Base-by-base conservation (phyloP, 2,113 vertebrate genomes). In the Oncorhynchus tshawytscha region DNA sequence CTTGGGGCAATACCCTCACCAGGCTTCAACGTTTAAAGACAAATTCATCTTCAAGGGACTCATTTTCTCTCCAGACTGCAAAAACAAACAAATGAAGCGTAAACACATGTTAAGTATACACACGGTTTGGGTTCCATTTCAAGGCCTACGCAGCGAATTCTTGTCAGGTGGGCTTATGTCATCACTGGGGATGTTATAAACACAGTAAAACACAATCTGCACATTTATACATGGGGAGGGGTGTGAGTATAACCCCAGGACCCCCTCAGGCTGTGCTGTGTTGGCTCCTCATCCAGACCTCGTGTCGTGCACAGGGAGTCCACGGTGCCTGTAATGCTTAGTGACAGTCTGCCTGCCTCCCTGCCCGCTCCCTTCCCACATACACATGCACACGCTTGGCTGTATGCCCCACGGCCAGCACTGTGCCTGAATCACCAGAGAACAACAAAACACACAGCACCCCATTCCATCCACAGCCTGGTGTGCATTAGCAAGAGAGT, bases 311-410 rank as follows among this genome's bases (percentile, higher is more conserved):
- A 81, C 57, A 45, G 84, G 78, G 84, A 87, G 79, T 67, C 65
- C 80, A 74, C 60, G 62, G 75, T 16, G 67, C 78, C 12, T 83
- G 78, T 89, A 84, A 92, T 87, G 78, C 80, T 85, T 85, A 89
- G 88, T 88, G 90, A 92, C 90, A 90, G 86, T 81, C 78, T 74
- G 88, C 84, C 86, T 85, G 84, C 88, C 82, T 87, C 87, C 78
- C 82, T 62, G 59, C 16, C 59, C 2, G 59, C 59, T 62, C n/a
- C 20, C 60, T 45, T 3, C 67, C 25, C 67, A 70, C 51, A 90
- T 85, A 85, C 86, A 85, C 86, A 85, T 70, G 85, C 81, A 84
- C 79, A 85, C 72, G 75, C 87, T 81, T 77, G 84, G 78, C 86
- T 77, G 51, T 15, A 78, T 80, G 82, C 84, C 85, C 82, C 69